Evolutionary conservation across 2,113 vertebrate species (phyloP).

Genomic region (Azemiops feae): DNA sequence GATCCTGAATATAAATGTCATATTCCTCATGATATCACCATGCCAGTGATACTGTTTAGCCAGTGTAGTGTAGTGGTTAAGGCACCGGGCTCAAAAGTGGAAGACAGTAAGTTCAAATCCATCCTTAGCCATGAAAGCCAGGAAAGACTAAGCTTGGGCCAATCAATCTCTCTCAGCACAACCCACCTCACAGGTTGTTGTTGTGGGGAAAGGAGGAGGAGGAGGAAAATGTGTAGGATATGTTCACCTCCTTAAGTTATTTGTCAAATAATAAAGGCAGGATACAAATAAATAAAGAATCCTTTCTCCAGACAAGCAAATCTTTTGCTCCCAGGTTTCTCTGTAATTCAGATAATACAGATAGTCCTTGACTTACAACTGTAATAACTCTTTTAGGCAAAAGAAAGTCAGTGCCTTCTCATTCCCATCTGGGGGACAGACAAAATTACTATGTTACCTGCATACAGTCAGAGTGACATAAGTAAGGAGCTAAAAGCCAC

Average conservation of each 20-base stretch:
- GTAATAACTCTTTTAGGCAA: neutral
- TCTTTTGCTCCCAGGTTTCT: neutral
- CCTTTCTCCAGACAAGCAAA: neutral
- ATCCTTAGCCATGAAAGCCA: too few relatives aligned
- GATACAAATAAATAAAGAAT: neutral
- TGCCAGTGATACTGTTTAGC: too few relatives aligned
- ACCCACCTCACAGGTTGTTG: too few relatives aligned
- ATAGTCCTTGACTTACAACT: neutral
- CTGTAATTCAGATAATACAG: neutral
- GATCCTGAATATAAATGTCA: too few relatives aligned
- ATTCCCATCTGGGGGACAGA: neutral
- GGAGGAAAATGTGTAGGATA: neutral
- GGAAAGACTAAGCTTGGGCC: too few relatives aligned
- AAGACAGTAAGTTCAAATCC: too few relatives aligned
- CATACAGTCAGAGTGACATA: neutral
- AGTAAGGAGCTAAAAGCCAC: neutral
- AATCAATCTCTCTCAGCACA: too few relatives aligned
- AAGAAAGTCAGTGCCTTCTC: neutral
- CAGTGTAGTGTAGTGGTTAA: too few relatives aligned
- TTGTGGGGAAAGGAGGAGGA: neutral
- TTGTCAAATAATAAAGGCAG: neutral
- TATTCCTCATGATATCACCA: too few relatives aligned
- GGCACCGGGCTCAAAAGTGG: too few relatives aligned
- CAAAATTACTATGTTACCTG: neutral
- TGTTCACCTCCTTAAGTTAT: neutral